Base-by-base conservation (phyloP, 2,797 vertebrate genomes). In the Sebastes iracundus region DNA sequence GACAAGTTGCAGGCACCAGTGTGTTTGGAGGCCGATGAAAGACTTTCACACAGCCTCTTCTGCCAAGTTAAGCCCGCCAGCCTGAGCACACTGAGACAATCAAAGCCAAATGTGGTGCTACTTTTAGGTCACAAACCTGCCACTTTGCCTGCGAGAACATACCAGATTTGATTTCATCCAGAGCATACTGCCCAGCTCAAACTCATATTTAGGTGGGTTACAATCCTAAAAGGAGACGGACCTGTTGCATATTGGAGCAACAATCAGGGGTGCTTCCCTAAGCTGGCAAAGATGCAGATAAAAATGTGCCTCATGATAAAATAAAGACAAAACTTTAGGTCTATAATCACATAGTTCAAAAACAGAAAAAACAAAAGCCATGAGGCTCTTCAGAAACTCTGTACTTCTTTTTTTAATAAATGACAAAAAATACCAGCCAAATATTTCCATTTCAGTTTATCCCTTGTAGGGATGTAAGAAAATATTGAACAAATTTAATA, bases 1-100 rank as follows among this genome's bases (percentile, higher is more conserved):
- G 82, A 89, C 77, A 80, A 79, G 71, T 72, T 67, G 22, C 73
- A 85, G 67, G 30, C 63, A 73, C 76, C 35, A 56, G 9, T 69
- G 70, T 20, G n/a, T 59, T 69, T 68, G 42, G 33, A 58, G 35
- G 56, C 33, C 2, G 13, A 13, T 53, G 27, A 81, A 71, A 79
- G 38, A 55, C 62, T 79, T 84, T 61, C 52, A 79, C 67, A 55
- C 72, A 25, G 56, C 61, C 3, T 58, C 58, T 38, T 58, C 46
- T 83, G 61, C 70, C 32, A 77, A 61, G 58, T 22, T 64, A 16
- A 7, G 22, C 66, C 79, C 14, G 14, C 49, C 46, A 42, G 70
- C 67, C 46, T 52, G 5, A 72, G 27, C 58, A 42, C 53, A 56
- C 38, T 14, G 68, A 42, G 64, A 62, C 52, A 77, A 83, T 87